Percentiles rank a stretch among this genome's conserved stretches.
phyloP scores from a whole-genome alignment of 2,888 invertebrate genomes.

The Lasioglossum calceatum region DNA sequence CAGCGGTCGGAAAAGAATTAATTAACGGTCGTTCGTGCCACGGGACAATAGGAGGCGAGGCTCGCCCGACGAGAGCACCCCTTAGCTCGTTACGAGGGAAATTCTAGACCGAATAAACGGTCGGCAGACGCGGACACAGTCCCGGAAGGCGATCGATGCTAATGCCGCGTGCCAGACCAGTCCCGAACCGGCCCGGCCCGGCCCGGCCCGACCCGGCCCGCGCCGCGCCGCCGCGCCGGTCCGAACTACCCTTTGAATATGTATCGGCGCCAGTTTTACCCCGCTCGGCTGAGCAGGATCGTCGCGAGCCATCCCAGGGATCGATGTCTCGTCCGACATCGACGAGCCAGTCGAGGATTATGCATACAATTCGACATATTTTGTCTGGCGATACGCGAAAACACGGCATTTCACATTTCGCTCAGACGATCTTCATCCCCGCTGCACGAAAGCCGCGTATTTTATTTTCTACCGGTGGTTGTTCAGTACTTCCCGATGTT shows the following conservation, averaged over 20 bases:
- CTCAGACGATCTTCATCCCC: background rate
- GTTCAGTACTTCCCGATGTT: background rate
- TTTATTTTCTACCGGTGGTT: background rate
- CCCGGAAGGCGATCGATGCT: conserved; percentile 80
- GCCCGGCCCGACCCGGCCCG: no score
- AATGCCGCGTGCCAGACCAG: conserved; percentile 70
- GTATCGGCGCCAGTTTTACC: conserved; percentile 71
- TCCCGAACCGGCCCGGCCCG: conserved; percentile 26
- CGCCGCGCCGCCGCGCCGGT: conserved; percentile 21
- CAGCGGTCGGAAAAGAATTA: conserved; percentile 49
- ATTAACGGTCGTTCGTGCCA: conserved; percentile 70
- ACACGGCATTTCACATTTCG: background rate
- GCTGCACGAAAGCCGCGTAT: background rate
- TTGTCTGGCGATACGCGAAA: background rate
- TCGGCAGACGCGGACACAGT: conserved; percentile 71
- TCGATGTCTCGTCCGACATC: conserved; percentile 18
- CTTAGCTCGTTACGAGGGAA: conserved; percentile 75
- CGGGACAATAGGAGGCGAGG: conserved; percentile 71
- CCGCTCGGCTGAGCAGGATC: conserved; percentile 24
- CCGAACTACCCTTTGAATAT: conserved; percentile 76
- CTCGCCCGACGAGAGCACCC: conserved; percentile 63
- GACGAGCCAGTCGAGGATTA: conserved; percentile 39
- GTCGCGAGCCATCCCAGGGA: conserved; percentile 33
- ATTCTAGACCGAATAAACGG: conserved; percentile 70
- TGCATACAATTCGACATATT: conserved; percentile 14